These are phyloP conservation scores for Pemphredon lugubris DNA, from an alignment of 2,888 invertebrate genomes.

Conservation along the genomic window DNA sequence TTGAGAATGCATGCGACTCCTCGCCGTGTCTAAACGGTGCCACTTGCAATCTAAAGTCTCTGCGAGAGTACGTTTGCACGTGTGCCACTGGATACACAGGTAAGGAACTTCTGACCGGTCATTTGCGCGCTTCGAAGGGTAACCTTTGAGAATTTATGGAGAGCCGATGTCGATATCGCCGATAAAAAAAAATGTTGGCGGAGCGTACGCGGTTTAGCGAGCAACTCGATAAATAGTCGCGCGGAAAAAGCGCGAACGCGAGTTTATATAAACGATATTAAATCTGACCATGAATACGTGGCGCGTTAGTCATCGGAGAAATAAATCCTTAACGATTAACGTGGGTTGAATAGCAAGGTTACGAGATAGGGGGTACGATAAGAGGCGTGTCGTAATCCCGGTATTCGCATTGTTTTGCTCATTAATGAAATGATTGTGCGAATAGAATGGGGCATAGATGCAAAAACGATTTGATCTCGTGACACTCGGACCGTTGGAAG, in stretches of 20 bases:
- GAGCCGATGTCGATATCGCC: not conserved
- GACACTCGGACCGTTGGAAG: conserved; percentile 3
- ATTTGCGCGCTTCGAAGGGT: no score
- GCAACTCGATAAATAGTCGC: no score
- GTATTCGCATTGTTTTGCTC: conserved; percentile 44
- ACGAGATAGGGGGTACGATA: conserved; percentile 45
- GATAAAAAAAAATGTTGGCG: not conserved
- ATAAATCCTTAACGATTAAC: conserved; percentile 32
- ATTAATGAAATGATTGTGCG: conserved; percentile 6
- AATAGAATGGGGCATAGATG: not conserved
- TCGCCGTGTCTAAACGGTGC: conserved; percentile 95
- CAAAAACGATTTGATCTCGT: conserved; percentile 20
- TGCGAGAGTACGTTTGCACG: conserved; percentile 92
- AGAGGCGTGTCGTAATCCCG: conserved; percentile 31
- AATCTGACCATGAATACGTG: conserved; percentile 20
- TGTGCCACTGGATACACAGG: conserved; percentile 95
- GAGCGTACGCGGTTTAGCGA: not conserved
- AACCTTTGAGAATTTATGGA: no score
- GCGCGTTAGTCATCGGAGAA: conserved; percentile 28
- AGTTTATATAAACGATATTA: conserved; percentile 4
- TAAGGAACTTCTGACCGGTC: conserved; percentile 81
- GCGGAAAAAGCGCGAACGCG: not conserved
- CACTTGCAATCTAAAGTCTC: conserved; percentile 90
- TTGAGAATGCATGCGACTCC: conserved; percentile 94
- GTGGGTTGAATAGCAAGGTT: conserved; percentile 48